A percentile compares a stretch with the other conserved stretches of the same genome.
These are phyloP conservation scores for Caenorhabditis latens DNA, from an alignment of 1,140 invertebrate genomes.

Conservation along the genomic window DNA sequence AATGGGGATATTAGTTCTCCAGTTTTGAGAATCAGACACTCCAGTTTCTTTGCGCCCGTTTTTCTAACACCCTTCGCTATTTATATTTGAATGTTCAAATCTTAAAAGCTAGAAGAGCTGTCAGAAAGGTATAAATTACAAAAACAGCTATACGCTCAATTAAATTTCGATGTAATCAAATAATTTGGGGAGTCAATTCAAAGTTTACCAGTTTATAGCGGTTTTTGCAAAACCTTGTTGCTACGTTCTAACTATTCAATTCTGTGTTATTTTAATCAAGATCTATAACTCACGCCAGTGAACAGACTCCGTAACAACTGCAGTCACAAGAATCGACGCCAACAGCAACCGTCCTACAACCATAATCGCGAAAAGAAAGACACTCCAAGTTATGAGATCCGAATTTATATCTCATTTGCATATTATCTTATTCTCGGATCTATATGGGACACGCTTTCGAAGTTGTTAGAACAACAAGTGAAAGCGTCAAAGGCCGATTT, in stretches of 20 bases:
- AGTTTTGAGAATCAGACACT: not conserved
- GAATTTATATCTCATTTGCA: conserved; percentile 51
- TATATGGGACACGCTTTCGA: conserved; percentile 42
- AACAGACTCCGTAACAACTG: conserved; percentile 56
- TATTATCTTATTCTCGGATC: conserved; percentile 38
- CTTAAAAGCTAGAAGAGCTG: too few relatives aligned
- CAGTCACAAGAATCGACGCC: not conserved
- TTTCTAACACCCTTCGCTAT: too few relatives aligned
- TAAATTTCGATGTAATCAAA: too few relatives aligned
- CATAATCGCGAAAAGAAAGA: conserved; percentile 2
- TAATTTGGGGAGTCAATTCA: too few relatives aligned
- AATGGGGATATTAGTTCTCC: too few relatives aligned
- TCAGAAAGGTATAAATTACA: too few relatives aligned
- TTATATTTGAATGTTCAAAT: not conserved
- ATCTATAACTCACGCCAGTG: conserved; percentile 66
- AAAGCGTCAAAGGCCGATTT: conserved; percentile 36
- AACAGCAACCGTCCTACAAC: conserved; percentile 16
- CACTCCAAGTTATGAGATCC: conserved; percentile 11
- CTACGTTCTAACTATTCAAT: not conserved
- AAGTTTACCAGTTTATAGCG: too few relatives aligned
- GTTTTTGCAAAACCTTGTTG: too few relatives aligned
- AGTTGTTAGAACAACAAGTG: conserved; percentile 47
- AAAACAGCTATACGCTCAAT: too few relatives aligned
- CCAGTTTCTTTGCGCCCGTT: too few relatives aligned
- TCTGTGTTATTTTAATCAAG: not conserved